Conservation (phyloP, 2,888 invertebrate genomes). For the Polyploca ridens region DNA sequence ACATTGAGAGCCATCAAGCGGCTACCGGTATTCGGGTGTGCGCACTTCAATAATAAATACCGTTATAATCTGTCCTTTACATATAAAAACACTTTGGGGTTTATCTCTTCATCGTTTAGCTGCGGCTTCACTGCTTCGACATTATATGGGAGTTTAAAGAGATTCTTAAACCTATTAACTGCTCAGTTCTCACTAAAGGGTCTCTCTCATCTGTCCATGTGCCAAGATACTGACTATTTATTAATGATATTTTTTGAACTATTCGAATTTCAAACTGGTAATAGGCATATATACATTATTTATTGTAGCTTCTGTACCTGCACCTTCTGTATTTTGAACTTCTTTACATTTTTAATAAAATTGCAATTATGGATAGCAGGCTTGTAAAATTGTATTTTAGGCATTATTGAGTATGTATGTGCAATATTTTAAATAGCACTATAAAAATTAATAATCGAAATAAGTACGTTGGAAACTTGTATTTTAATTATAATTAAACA, state of each 20-base stretch:
- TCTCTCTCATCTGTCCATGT: not conserved
- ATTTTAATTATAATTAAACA: conserved; percentile 1
- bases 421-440: not conserved
- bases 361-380: not conserved
- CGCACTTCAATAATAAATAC: conserved; percentile 34
- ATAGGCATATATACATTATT: not conserved
- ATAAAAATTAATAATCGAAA: not conserved
- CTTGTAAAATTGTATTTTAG: not conserved
- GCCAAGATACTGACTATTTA: not conserved
- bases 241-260: no score
- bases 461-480: not conserved
- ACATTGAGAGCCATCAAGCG: conserved; percentile 41
- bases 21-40: conserved; percentile 60
- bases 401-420: not conserved
- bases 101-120: conserved; percentile 40
- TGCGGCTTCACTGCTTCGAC: conserved; percentile 3
- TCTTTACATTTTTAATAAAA: no score
- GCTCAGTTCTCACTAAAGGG: conserved; percentile 2
- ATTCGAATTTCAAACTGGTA: not conserved
- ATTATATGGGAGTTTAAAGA: conserved; percentile 3
- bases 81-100: conserved; percentile 45
- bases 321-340: not conserved
- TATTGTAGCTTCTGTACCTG: not conserved
- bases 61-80: conserved; percentile 60
- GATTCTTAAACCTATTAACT: conserved; percentile 7